Base-by-base conservation (phyloP, 2,113 vertebrate species). In the Petroica traversi region DNA sequence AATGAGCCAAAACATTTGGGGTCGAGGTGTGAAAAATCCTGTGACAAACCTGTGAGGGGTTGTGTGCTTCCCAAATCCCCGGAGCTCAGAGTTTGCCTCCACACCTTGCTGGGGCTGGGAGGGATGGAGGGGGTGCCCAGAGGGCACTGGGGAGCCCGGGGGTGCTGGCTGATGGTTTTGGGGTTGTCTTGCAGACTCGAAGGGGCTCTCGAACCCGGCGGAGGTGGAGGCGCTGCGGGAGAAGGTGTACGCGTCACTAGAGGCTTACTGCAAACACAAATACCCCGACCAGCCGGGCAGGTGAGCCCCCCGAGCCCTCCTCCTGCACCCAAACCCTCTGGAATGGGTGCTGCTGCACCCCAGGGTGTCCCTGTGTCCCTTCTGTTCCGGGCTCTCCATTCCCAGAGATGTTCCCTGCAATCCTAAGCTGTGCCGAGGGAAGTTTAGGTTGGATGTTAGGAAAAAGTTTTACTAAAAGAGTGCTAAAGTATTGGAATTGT, bases 261-360 rank as follows among this genome's bases (percentile, higher is more conserved):
- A 99, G 97, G 99, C 99, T 2, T 99, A 99, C 96, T 99, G 99
- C 98, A 99, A 99, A 97, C 99, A 99, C 94, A 99, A 99, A 97
- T 99, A 99, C 97, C 99, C 99, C 0, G 99, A 99, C 93, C 99
- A 99, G 98, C 99, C 99, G 0, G 99, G 99, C 67, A 99, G 99
- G 99, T 99, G 96, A 97, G 98, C 68, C 4, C 17, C 76, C 72
- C 3, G 20, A 0, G 63, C 46, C 46, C 11, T 41, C 26, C n/a
- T 51, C 31, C 69, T 28, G 31, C 57, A 19, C 22, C 58, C 71
- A 8, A 8, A 0, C 2, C 2, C 19, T 18, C 45, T 29, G 8
- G 28, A 8, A 3, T 6, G 45, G 38, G 4, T 34, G 45, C 76
- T 93, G 71, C 79, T 41, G 52, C 28, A 43, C 45, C 66, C 12